Percentiles rank a stretch among this genome's conserved stretches.
Conservation (phyloP, 2,888 invertebrate genomes). For the Bugulina stolonifera region DNA sequence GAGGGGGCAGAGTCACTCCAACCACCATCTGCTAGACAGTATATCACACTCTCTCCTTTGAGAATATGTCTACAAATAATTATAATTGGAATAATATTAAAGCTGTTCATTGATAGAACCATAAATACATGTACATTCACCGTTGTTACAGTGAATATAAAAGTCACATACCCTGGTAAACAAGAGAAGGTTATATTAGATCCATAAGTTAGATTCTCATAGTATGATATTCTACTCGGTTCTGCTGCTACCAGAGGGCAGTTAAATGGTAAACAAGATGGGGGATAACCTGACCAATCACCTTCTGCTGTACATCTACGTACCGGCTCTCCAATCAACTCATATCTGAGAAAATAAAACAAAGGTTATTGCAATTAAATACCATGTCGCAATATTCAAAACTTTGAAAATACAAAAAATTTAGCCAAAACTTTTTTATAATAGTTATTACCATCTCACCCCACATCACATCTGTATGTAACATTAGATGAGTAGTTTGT, state of each 20-base stretch:
- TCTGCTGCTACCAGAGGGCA: conserved; percentile 30
- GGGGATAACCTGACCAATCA: conserved; percentile 63
- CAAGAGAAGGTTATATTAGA: conserved; percentile 3
- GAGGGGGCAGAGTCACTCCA: conserved; percentile 4
- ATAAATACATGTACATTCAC: no score
- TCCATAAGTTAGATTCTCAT: neutral
- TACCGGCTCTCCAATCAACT: conserved; percentile 56
- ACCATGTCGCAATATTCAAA: no score
- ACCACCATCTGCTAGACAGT: neutral
- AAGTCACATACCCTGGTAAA: neutral
- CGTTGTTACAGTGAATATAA: no score
- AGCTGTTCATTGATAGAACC: no score
- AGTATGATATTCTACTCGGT: neutral
- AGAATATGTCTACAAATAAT: neutral
- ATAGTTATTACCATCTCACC: neutral
- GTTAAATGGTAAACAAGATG: conserved; percentile 56
- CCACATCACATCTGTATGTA: neutral
- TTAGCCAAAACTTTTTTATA: no score
- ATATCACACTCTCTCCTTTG: neutral
- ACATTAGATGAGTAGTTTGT: neutral
- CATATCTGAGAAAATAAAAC: conserved; percentile 58
- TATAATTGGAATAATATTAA: no score
- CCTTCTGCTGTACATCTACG: conserved; percentile 63
- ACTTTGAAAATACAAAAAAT: no score
- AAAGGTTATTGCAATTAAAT: no score